Percentiles rank a stretch among this genome's conserved stretches.
phyloP scores from a whole-genome alignment of 2,888 invertebrate species.

The Tridacna crocea region DNA sequence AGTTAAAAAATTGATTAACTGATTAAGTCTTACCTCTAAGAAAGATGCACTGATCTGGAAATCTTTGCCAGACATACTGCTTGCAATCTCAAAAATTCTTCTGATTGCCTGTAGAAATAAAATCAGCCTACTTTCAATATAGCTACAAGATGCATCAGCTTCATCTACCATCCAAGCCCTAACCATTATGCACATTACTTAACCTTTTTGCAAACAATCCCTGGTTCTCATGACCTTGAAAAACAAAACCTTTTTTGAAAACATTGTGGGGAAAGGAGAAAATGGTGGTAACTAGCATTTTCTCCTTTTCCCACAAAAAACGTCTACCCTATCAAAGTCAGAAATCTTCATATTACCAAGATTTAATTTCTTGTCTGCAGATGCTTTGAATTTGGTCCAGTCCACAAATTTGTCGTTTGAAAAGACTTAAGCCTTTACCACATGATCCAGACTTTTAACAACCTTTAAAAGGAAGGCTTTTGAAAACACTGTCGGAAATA shows the following conservation, averaged over 20 bases:
- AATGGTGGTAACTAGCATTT: background rate
- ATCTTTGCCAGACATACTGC: constrained; percentile 74
- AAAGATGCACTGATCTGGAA: constrained; percentile 79
- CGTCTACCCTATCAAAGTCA: too few relatives aligned
- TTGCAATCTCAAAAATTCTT: constrained; percentile 73
- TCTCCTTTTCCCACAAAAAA: background rate
- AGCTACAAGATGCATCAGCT: background rate
- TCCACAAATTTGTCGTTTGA: too few relatives aligned
- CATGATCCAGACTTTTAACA: too few relatives aligned
- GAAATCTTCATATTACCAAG: too few relatives aligned
- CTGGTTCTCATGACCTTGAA: too few relatives aligned
- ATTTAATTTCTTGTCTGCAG: too few relatives aligned
- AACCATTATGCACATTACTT: background rate
- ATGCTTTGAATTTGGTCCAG: too few relatives aligned
- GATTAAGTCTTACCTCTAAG: constrained; percentile 73
- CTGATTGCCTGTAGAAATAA: constrained; percentile 70
- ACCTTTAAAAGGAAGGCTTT: too few relatives aligned
- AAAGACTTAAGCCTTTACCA: too few relatives aligned
- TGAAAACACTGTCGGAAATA: too few relatives aligned
- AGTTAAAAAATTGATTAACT: too few relatives aligned
- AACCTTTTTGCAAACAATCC: too few relatives aligned
- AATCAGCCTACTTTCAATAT: background rate
- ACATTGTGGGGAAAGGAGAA: background rate
- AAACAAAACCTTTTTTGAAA: background rate
- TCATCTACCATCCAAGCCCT: background rate